These are phyloP conservation scores for Tupaia tana DNA, from an alignment of 2,113 vertebrate genomes.

Conservation along the genomic window DNA sequence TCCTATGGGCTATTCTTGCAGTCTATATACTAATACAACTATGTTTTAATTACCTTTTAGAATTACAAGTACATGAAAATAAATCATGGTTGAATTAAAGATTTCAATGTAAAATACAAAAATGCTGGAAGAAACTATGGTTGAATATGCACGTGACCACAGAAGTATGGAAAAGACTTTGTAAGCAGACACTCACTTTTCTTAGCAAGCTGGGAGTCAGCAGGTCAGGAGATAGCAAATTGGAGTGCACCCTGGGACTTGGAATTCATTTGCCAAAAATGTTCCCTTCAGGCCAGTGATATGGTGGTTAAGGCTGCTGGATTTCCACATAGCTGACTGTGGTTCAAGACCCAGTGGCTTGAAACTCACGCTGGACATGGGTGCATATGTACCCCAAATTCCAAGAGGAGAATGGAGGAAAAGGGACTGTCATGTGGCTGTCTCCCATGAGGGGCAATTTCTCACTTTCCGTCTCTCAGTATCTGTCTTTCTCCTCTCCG, in stretches of 20 bases:
- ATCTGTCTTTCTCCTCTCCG: too few species aligned
- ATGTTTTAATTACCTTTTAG: not conserved
- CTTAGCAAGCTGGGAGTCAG: not conserved
- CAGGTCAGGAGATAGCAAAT: not conserved
- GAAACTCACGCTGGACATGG: too few species aligned
- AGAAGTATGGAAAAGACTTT: not conserved
- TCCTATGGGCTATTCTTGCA: not conserved
- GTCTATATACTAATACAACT: not conserved
- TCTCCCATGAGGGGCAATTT: too few species aligned
- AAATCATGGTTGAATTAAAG: constrained; percentile 5
- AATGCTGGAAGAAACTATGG: not conserved
- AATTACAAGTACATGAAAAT: not conserved
- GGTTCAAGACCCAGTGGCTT: too few species aligned
- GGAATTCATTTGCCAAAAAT: not conserved
- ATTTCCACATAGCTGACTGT: too few species aligned
- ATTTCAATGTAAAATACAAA: not conserved
- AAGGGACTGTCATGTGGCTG: too few species aligned
- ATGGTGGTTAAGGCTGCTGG: too few species aligned
- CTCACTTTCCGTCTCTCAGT: too few species aligned
- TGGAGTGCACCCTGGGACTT: not conserved
- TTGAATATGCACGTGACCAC: rapidly evolving
- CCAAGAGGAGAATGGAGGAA: too few species aligned
- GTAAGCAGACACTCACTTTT: not conserved
- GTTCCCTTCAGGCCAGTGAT: not conserved
- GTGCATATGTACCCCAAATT: too few species aligned